Base-by-base conservation (phyloP, 1,140 invertebrate genomes). In the Nomia melanderi region DNA sequence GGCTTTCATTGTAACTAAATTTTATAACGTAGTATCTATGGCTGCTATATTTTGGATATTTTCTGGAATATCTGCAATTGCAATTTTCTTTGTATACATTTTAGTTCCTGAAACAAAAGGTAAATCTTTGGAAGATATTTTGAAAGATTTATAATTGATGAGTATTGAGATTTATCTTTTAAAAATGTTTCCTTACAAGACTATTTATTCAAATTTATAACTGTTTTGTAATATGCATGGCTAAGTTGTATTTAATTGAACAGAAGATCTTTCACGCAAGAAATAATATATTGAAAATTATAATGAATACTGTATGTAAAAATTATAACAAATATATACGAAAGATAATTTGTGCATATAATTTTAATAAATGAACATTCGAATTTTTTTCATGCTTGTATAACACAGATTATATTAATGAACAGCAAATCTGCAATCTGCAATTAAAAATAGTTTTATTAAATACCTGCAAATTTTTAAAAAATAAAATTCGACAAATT, bases 61-160 rank as follows among this genome's bases (percentile, higher is more conserved):
- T 88, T 94, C 96, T 8, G 94, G 91, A 5, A 92, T 97, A 59
- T 96, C 96, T 67, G 88, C 94, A 0, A 2, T 96, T 14, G 96
- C 96, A 9, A 93, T 94, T 39, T 64, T 96, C 4, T 96, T 98
- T 80, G 94, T 97, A n/a, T 94, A 94, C 79, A 93, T 96, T 57
- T 88, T 96, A 23, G 94, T 98, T 8, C 96, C 97, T 0, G 98
- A 99, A 91, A 98, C 97, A 0, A 98, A 98, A 92, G 97, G 97
- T 12, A 97, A 97, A 90, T 95, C 94, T 50, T 91, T 98, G 6
- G 96, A 98, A 65, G 95, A 98, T 90, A 97, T 98, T 85, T 96
- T 96, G 89, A 85, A 90, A 5, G 92, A 95, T 82, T 17, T 88
- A 88, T 27, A 89, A 91, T 11, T 63, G 17, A 12, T 78, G 33